Evolutionary conservation across 2,113 vertebrate genomes (phyloP), one percentile per base, ranked within the genome.

Genomic region (Petaurus breviceps): DNA sequence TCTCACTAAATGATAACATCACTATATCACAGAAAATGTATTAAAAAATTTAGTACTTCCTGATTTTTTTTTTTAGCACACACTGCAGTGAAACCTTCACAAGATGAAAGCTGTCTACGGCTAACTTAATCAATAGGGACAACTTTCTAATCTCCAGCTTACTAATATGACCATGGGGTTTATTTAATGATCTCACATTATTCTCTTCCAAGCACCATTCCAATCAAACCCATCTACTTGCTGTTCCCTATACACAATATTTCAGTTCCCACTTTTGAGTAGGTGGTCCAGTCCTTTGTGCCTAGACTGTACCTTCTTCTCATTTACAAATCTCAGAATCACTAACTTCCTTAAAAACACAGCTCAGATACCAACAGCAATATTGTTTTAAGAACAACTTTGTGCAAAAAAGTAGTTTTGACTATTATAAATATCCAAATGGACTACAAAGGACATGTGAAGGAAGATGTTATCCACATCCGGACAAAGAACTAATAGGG

Each of bases 1-100:
- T 22, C 28, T 43, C 68, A 84, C 37, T 43, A 84, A 43, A 84
- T 16, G n/a, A 19, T 22, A 43, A n/a, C 16, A n/a, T n/a, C 37
- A 84, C 37, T 43, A 1, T 68, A 84, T 84, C 22, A 43, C 2
- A 95, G 51, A 94, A 95, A 95, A 93, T 16, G 23, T 53, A 77
- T 52, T 31, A 25, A 68, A 94, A 54, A 90, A 92, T 4, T 25
- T 49, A 93, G 47, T 31, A 28, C 31, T 89, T 84, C 43, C 22
- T 84, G 90, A 91, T n/a, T 97, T 61, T 51, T 93, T n/a, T 49
- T 49, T 53, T 94, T 93, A 94, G 52, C 5, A 43, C 49, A 91
- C 11, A 61, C 5, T 1, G 0, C 31, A 92, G 53, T 90, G 3
- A 50, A 68, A 50, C 43, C 93, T 90, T 93, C 52, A 89, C 0